Evolutionary conservation across 2,797 vertebrate species (phyloP).

Genomic region (Tolypeutes matacus): DNA sequence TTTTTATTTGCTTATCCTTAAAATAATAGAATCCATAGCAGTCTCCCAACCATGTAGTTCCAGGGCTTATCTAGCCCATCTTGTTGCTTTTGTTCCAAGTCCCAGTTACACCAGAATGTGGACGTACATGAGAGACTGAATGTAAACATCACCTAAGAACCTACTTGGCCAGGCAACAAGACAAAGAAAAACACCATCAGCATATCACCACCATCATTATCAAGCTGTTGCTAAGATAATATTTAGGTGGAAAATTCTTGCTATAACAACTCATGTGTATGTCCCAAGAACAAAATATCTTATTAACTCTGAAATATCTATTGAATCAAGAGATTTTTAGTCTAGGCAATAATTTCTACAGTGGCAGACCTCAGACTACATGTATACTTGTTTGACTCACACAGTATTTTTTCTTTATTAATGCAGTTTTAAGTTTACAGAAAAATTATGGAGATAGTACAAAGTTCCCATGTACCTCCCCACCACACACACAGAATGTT

Average conservation of each 20-base stretch:
- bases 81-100: slow-evolving; percentile 17
- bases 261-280: not conserved
- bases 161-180: not conserved
- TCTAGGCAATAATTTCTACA: not conserved
- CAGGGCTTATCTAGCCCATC: not conserved
- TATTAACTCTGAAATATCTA: slow-evolving; percentile 35
- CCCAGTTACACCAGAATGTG: not conserved
- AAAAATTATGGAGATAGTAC: no score
- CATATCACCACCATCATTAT: not conserved
- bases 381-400: not conserved
- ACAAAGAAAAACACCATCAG: not conserved
- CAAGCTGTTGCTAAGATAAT: not conserved
- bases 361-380: not conserved
- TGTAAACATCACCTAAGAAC: not conserved
- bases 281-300: not conserved
- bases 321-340: not conserved
- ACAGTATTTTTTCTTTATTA: not conserved
- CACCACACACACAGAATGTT: no score
- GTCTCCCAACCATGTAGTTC: not conserved
- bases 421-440: no score
- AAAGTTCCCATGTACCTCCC: no score
- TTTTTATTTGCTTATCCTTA: not conserved
- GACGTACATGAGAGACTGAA: not conserved
- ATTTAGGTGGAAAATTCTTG: not conserved
- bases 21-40: not conserved